Evolutionary conservation across 2,797 vertebrate genomes (phyloP).

Genomic region (Loriculus beryllinus): DNA sequence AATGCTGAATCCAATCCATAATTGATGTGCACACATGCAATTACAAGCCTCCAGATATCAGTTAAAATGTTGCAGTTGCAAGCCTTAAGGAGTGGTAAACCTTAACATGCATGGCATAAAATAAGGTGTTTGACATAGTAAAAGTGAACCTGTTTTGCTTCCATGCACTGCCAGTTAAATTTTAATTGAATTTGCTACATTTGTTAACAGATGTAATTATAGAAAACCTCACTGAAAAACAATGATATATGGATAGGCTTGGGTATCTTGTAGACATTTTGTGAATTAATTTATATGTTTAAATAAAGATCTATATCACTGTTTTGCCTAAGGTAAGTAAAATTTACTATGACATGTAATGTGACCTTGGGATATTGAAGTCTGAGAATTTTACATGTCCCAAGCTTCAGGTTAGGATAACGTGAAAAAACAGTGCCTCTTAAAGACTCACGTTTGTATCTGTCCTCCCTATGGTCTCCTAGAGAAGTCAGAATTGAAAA

Average conservation of each 20-base stretch:
- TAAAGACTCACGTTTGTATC: not conserved
- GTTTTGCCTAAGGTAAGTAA: slow-evolving; percentile 40
- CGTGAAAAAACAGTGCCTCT: not conserved
- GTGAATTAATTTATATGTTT: slow-evolving; percentile 48
- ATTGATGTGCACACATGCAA: slow-evolving; percentile 88
- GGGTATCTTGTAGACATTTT: slow-evolving; percentile 16
- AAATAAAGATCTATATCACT: slow-evolving; percentile 19
- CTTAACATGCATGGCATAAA: slow-evolving; percentile 85
- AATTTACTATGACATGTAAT: not conserved
- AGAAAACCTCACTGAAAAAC: slow-evolving; percentile 61
- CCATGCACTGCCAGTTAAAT: slow-evolving; percentile 67
- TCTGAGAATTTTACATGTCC: not conserved
- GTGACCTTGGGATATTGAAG: slow-evolving; percentile 11
- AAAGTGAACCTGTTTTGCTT: slow-evolving; percentile 74
- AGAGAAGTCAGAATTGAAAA: not conserved
- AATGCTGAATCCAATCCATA: slow-evolving; percentile 83
- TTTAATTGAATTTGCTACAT: slow-evolving; percentile 73
- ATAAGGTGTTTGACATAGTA: slow-evolving; percentile 81
- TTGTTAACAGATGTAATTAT: slow-evolving; percentile 74
- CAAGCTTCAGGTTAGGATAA: not conserved
- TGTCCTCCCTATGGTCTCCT: not conserved
- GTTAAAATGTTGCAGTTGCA: slow-evolving; percentile 83
- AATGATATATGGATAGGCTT: slow-evolving; percentile 30
- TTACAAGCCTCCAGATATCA: slow-evolving; percentile 88
- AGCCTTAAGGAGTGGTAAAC: slow-evolving; percentile 84